Evolutionary conservation across 1,140 invertebrate genomes (phyloP), one percentile per base, ranked within the genome.

Genomic region (Meloidogyne chitwoodi): DNA sequence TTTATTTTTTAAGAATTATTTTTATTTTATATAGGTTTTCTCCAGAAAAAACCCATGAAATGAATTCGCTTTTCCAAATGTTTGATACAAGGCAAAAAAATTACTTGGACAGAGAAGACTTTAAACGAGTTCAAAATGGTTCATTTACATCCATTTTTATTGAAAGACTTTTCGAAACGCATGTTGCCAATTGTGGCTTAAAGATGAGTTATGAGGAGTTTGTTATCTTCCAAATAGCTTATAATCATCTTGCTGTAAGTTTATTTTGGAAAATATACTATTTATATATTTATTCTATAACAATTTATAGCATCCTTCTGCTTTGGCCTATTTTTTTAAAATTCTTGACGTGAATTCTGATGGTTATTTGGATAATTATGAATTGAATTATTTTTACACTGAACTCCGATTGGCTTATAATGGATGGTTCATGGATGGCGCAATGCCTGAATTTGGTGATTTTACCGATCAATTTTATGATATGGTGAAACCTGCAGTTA

Each of bases 321-420:
- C 77, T 16, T 56, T 79, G 22, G 27, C 38, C 26, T 78, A 79
- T 62, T 78, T 78, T 65, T 78, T 80, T 75, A 78, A 80, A 48
- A 41, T 78, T 29, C 77, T 78, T 1, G 77, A 78, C 61, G 27
- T 78, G 16, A 27, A 80, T 27, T 79, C 72, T 22, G 62, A 80
- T 34, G 77, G 77, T 16, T 67, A 68, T 68, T 63, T 78, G 44
- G 78, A 56, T 24, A 44, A 71, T 27, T 79, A 80, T 75, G 77
- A 78, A 24, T 48, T 78, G 10, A 66, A 34, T 26, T 79, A 71
- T 48, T 78, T 78, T 67, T 78, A 78, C 44, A 71, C 66, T 8
- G 74, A 75, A 56, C 34, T 75, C n/a, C 64, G 74, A 24, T 41
- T n/a, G n/a, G 65, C 56, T 14, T 75, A 75, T 34, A 74, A 75